Evolutionary conservation across 2,888 invertebrate species (phyloP).

Genomic region (Cryptocheilus praepositus): DNA sequence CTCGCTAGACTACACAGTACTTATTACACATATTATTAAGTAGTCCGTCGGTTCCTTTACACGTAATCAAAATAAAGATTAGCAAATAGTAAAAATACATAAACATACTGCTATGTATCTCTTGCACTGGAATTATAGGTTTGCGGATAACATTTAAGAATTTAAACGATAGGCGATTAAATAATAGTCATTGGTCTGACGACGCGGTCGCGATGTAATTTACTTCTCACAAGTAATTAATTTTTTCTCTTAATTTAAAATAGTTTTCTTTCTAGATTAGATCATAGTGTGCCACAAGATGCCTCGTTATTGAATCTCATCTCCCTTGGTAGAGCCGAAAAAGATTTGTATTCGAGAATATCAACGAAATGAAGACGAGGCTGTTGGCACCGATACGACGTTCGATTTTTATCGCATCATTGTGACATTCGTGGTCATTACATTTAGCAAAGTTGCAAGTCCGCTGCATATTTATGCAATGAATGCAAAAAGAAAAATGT

Average conservation of each 20-base stretch:
- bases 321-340: constrained; percentile 50
- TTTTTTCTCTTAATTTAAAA: constrained; percentile 35
- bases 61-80: constrained; percentile 65
- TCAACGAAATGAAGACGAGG: too few species aligned
- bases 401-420: too few species aligned
- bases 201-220: constrained; percentile 63
- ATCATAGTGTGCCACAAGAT: constrained; percentile 37
- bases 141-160: constrained; percentile 50
- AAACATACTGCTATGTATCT: constrained; percentile 54
- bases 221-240: constrained; percentile 41
- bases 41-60: constrained; percentile 65
- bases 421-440: too few species aligned
- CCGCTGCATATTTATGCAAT: too few species aligned
- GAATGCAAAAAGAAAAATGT: too few species aligned
- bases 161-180: constrained; percentile 64
- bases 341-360: constrained; percentile 12
- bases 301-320: constrained; percentile 40
- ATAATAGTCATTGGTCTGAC: constrained; percentile 72
- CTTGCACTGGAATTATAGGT: constrained; percentile 53
- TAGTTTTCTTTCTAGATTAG: constrained; percentile 19
- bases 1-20: constrained; percentile 45
- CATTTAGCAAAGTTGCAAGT: too few species aligned
- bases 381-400: too few species aligned
- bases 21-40: constrained; percentile 59
- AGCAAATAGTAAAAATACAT: constrained; percentile 68